phyloP scores from a whole-genome alignment of 1,140 invertebrate genomes.

The Teleopsis dalmanni region DNA sequence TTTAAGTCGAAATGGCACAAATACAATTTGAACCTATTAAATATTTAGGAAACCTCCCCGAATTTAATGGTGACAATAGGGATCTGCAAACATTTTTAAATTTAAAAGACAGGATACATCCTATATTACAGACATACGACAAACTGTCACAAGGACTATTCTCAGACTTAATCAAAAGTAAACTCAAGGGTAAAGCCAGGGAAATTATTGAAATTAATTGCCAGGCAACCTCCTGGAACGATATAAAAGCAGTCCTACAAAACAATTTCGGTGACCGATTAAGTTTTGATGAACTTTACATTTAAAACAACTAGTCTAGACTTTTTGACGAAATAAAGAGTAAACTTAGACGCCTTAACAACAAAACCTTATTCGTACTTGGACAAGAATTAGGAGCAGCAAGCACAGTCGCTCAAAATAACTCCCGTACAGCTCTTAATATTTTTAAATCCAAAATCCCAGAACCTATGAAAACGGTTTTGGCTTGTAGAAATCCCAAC shows the following conservation, averaged over 20 bases:
- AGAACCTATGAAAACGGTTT: too few species aligned
- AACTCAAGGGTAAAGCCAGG: slow-evolving; percentile 6
- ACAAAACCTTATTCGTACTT: background rate
- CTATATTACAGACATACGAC: background rate
- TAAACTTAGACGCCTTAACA: too few species aligned
- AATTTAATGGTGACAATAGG: background rate
- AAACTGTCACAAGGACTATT: slow-evolving; percentile 5
- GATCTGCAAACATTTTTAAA: slow-evolving; percentile 3
- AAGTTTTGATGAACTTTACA: too few species aligned
- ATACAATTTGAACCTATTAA: slow-evolving; percentile 5
- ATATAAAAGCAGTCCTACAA: background rate
- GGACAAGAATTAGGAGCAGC: background rate
- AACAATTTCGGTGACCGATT: background rate
- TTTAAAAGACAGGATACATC: background rate
- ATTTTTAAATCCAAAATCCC: too few species aligned
- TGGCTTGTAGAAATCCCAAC: too few species aligned
- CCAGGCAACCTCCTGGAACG: background rate
- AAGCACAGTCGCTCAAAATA: background rate
- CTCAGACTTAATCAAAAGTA: slow-evolving; percentile 6
- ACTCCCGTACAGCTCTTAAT: too few species aligned
- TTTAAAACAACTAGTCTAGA: too few species aligned
- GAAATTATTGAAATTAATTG: slow-evolving; percentile 8
- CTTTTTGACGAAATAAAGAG: too few species aligned
- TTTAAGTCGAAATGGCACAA: too few species aligned
- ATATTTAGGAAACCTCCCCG: slow-evolving; percentile 2